A percentile compares a stretch with the other conserved stretches of the same genome.
Evolutionary conservation across 1,140 invertebrate genomes (phyloP).

Genomic region (Habropoda laboriosa): DNA sequence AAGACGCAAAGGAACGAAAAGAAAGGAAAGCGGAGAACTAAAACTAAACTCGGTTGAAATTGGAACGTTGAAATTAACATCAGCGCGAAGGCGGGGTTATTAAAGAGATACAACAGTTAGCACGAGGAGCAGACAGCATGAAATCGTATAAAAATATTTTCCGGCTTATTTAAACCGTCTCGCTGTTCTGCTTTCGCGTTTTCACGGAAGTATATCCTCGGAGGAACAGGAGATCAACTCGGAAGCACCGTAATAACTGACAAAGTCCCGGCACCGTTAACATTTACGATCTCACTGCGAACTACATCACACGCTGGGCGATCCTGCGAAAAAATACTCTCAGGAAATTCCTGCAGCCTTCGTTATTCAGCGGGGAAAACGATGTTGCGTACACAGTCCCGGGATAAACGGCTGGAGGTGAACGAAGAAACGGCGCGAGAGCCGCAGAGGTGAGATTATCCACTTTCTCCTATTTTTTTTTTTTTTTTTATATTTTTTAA

Average conservation of each 20-base stretch:
- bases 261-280: slow-evolving; percentile 50
- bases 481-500: too few species aligned
- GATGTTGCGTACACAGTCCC: neutral
- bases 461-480: too few species aligned
- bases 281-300: slow-evolving; percentile 44
- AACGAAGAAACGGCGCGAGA: neutral
- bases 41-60: neutral
- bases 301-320: slow-evolving; percentile 25
- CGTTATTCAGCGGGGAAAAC: slow-evolving; percentile 18
- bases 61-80: neutral
- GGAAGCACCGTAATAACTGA: slow-evolving; percentile 46
- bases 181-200: slow-evolving; percentile 17
- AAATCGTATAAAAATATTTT: slow-evolving; percentile 50
- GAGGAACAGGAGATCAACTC: slow-evolving; percentile 45
- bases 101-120: slow-evolving; percentile 1
- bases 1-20: too few species aligned
- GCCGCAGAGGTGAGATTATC: slow-evolving; percentile 6
- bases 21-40: neutral
- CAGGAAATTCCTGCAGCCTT: slow-evolving; percentile 26
- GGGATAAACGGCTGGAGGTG: neutral
- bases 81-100: neutral
- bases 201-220: slow-evolving; percentile 29
- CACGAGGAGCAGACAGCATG: neutral
- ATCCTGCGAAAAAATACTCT: slow-evolving; percentile 40
- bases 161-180: slow-evolving; percentile 41